A percentile compares a stretch with the other conserved stretches of the same genome.
phyloP scores from a whole-genome alignment of 1,140 invertebrate species.

The Dendroctonus valens region DNA sequence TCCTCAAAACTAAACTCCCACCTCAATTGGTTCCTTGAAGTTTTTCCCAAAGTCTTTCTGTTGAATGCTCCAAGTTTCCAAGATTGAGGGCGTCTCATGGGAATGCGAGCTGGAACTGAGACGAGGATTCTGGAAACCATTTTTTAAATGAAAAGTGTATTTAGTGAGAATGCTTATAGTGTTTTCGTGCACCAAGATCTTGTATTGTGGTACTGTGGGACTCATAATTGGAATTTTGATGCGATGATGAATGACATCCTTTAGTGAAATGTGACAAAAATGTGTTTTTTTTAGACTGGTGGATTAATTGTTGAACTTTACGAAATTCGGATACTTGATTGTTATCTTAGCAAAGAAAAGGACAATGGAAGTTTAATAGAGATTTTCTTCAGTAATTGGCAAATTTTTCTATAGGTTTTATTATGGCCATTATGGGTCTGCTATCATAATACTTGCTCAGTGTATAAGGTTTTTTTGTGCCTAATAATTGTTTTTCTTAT shows the following conservation, averaged over 20 bases:
- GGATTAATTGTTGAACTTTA: too few relatives aligned
- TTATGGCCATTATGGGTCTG: too few relatives aligned
- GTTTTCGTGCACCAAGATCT: constrained; percentile 35
- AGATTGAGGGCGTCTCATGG: not conserved
- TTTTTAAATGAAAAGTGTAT: constrained; percentile 16
- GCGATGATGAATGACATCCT: constrained; percentile 23
- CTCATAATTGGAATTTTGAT: constrained; percentile 26
- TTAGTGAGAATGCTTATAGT: constrained; percentile 30
- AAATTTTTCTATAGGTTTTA: too few relatives aligned
- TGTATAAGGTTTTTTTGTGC: too few relatives aligned
- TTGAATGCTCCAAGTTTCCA: constrained; percentile 26
- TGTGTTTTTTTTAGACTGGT: too few relatives aligned
- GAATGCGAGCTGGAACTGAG: not conserved
- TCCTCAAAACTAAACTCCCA: not conserved
- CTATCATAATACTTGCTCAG: too few relatives aligned
- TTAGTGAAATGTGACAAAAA: not conserved
- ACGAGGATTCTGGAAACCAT: constrained; percentile 11
- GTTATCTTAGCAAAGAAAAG: too few relatives aligned
- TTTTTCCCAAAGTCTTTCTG: constrained; percentile 19
- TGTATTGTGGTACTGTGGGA: constrained; percentile 18
- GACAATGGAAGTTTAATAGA: too few relatives aligned
- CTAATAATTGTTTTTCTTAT: too few relatives aligned
- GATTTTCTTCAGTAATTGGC: too few relatives aligned
- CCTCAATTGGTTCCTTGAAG: constrained; percentile 16
- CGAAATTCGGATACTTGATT: too few relatives aligned